phyloP scores from a whole-genome alignment of 2,113 vertebrate genomes.

The Albula glossodonta region DNA sequence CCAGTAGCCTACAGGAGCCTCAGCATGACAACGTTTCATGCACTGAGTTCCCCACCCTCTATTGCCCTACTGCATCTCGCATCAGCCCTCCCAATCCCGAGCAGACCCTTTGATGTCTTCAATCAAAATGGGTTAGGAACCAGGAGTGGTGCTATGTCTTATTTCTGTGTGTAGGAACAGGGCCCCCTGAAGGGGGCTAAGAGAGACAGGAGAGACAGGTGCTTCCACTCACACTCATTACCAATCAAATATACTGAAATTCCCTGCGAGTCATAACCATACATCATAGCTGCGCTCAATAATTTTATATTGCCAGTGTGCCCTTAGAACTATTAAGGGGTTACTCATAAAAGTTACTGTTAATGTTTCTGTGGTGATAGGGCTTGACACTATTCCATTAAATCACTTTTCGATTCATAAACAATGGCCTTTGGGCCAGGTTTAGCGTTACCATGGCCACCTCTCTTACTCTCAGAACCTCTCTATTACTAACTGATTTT shows the following conservation, averaged over 20 bases:
- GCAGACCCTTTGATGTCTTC: not conserved
- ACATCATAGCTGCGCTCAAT: not conserved
- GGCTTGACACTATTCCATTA: not conserved
- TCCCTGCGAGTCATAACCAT: not conserved
- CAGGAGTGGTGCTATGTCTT: not conserved
- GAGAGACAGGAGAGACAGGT: not conserved
- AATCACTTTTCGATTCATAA: not conserved
- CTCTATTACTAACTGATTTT: too few species aligned
- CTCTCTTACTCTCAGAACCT: not conserved
- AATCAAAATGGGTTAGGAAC: not conserved
- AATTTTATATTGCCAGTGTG: not conserved
- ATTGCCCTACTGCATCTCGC: not conserved
- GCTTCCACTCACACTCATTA: not conserved
- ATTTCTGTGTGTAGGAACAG: not conserved
- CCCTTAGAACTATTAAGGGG: not conserved
- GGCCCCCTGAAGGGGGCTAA: not conserved
- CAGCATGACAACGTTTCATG: not conserved
- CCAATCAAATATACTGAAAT: not conserved
- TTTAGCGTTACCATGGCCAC: not conserved
- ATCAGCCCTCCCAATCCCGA: not conserved
- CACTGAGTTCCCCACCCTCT: not conserved
- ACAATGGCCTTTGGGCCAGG: not conserved
- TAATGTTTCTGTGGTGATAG: not conserved
- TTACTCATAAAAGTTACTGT: not conserved
- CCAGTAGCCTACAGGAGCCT: not conserved